These are phyloP conservation scores for Pseudococcus longispinus DNA, from an alignment of 2,888 invertebrate species.

Conservation along the genomic window DNA sequence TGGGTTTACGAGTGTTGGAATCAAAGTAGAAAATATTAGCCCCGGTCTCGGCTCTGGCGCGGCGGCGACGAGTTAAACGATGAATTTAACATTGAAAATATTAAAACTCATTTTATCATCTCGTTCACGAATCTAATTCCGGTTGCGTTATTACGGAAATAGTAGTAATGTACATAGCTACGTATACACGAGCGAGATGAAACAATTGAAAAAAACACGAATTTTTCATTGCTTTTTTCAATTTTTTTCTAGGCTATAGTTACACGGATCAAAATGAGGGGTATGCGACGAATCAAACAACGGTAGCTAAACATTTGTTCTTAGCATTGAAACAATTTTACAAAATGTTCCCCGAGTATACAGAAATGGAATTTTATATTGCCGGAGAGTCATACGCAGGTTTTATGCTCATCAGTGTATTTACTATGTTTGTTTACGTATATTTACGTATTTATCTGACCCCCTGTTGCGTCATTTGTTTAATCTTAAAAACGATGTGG, in stretches of 20 bases:
- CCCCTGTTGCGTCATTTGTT: not conserved
- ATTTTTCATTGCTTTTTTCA: not conserved
- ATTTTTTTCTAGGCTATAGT: conserved; percentile 71
- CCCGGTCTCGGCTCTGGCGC: not conserved
- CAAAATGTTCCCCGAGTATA: conserved; percentile 68
- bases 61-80: not conserved
- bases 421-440: conserved; percentile 27
- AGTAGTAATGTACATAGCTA: not conserved
- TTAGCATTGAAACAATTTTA: conserved; percentile 65
- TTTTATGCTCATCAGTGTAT: conserved; percentile 31
- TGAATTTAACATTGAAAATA: conserved; percentile 39
- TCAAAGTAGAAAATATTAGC: not conserved
- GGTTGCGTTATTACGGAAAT: conserved; percentile 7
- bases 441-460: not conserved
- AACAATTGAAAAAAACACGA: too few relatives aligned
- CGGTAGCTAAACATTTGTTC: conserved; percentile 69
- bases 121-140: conserved; percentile 1
- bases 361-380: conserved; percentile 79
- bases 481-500: not conserved
- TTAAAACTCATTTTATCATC: not conserved
- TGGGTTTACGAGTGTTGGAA: not conserved
- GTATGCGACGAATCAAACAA: conserved; percentile 58
- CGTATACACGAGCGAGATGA: too few relatives aligned
- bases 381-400: conserved; percentile 91
- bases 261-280: conserved; percentile 70